Conservation (phyloP, 2,888 invertebrate species). For the Tiphia femorata region DNA sequence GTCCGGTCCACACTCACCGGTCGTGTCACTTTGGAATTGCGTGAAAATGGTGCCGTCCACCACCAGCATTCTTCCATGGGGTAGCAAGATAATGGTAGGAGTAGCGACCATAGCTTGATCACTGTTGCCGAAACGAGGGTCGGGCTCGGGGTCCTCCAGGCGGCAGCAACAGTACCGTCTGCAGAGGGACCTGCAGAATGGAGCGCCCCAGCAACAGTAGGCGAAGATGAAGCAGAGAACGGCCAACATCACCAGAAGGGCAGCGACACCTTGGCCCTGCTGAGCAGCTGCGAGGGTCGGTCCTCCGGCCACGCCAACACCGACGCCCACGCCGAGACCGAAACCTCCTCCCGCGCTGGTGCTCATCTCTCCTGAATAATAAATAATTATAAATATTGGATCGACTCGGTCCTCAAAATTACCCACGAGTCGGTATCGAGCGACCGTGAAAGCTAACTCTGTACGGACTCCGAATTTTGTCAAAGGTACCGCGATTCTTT, state of each 20-base stretch:
- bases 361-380: conserved; percentile 41
- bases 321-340: conserved; percentile 44
- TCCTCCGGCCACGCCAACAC: conserved; percentile 56
- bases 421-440: too few species aligned
- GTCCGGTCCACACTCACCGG: conserved; percentile 46
- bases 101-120: conserved; percentile 68
- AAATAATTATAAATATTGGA: too few species aligned
- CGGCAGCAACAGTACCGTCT: conserved; percentile 68
- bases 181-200: conserved; percentile 71
- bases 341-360: conserved; percentile 30
- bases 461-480: too few species aligned
- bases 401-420: too few species aligned
- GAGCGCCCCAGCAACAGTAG: conserved; percentile 74
- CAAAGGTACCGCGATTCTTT: too few species aligned
- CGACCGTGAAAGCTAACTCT: too few species aligned
- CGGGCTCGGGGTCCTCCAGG: conserved; percentile 67
- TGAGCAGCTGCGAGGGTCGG: conserved; percentile 61
- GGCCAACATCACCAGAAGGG: conserved; percentile 72
- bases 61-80: conserved; percentile 73
- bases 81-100: conserved; percentile 72
- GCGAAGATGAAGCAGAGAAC: conserved; percentile 72
- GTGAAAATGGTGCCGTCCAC: conserved; percentile 72
- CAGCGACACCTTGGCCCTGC: conserved; percentile 70
- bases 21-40: conserved; percentile 68
- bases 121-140: conserved; percentile 52